Evolutionary conservation across 2,888 invertebrate genomes (phyloP), one percentile per base, ranked within the genome.

Genomic region (Drosophila borborema): DNA sequence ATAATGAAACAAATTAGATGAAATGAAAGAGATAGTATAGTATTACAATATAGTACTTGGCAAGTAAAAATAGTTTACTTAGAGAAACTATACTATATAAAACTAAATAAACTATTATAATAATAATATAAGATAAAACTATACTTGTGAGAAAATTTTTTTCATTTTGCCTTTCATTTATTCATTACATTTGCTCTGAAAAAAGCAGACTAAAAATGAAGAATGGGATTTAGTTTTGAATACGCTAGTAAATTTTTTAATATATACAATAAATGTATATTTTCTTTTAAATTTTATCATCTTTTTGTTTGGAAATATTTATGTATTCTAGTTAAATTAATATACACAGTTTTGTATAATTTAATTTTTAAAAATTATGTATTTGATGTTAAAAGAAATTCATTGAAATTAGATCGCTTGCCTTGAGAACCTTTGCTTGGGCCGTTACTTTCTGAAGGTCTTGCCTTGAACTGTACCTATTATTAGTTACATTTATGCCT

Each of bases 391-490:
- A 14, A 38, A 12, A 1, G 5, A 14, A 38, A 14, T 6, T 51
- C 18, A 18, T 7, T 14, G 23, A 23, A 14, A 38, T 38, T 38
- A 38, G 20, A 38, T 38, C 54, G 16, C 2, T n/a, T 23, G 23
- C 1, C 38, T 16, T 23, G 5, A 36, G 38, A 23, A n/a, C 16
- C 4, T 9, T 5, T 40, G 49, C n/a, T 49, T n/a, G 16, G 10
- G 10, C n/a, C 2, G 34, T 38, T 36, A 23, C 23, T 9, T 20
- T 36, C 18, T 23, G 54, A 40, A 54, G 38, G 40, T 7, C 40
- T 3, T n/a, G 12, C 72, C 66, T 72, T 72, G 54, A 67, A 66
- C 41, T 48, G 53, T 5, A 53, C 36, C 36, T 51, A 48, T n/a
- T 5, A 34, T 3, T 34, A 48, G 23, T 41, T 34, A 41, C 40